Percentiles rank a stretch among this genome's conserved stretches.
phyloP scores from a whole-genome alignment of 1,140 invertebrate genomes.

The Sarcophaga bullata region DNA sequence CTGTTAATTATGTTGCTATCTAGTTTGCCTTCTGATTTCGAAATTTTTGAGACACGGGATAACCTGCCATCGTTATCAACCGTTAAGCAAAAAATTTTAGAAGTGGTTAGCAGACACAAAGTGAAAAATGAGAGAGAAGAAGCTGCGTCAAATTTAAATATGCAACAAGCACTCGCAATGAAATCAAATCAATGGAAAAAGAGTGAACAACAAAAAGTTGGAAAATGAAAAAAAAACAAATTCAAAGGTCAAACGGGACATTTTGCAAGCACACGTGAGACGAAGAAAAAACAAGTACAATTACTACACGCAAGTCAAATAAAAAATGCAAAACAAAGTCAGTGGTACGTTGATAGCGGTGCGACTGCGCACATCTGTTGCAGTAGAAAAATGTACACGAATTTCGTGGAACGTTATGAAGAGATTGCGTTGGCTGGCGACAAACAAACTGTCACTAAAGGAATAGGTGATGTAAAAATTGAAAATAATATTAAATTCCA shows the following conservation, averaged over 20 bases:
- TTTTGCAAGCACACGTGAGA: no score
- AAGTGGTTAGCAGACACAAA: not conserved
- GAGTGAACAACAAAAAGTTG: no score
- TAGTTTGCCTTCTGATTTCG: constrained; percentile 26
- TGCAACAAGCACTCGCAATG: no score
- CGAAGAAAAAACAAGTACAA: not conserved
- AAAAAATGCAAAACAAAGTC: not conserved
- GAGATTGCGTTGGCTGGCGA: constrained; percentile 45
- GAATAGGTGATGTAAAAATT: constrained; percentile 22
- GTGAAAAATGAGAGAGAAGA: not conserved
- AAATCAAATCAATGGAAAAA: no score
- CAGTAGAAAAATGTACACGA: constrained; percentile 24
- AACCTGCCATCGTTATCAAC: constrained; percentile 9
- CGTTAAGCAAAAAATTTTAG: constrained; percentile 34
- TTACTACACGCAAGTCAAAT: not conserved
- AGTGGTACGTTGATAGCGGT: no score
- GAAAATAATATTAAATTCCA: not conserved
- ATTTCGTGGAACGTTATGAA: constrained; percentile 23
- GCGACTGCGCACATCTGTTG: constrained; percentile 46
- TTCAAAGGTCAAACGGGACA: no score
- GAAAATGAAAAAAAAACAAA: no score
- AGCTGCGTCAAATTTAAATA: no score
- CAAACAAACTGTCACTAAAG: constrained; percentile 37
- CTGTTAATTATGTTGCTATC: constrained; percentile 35
- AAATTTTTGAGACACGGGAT: constrained; percentile 43